These are phyloP conservation scores for Eospalax fontanierii DNA, from an alignment of 2,797 vertebrate genomes.

Conservation along the genomic window DNA sequence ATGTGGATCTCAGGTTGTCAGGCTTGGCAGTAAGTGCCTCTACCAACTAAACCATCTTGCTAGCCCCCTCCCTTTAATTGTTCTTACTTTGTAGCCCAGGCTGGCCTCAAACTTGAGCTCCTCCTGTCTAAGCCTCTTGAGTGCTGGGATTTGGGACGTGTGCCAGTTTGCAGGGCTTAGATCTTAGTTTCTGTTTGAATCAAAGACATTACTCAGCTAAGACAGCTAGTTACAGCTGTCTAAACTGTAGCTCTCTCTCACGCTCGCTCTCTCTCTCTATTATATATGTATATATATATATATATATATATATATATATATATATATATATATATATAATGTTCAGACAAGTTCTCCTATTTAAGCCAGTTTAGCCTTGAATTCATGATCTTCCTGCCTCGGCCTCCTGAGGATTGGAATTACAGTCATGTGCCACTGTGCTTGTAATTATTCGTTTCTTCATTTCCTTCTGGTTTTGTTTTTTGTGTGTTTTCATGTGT, in stretches of 20 bases:
- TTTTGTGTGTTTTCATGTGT: background rate
- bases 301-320: no score
- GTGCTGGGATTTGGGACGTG: no score
- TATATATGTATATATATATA: no score
- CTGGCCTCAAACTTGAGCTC: background rate
- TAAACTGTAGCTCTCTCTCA: slow-evolving; percentile 9
- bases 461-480: background rate
- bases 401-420: background rate
- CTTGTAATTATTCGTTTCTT: background rate
- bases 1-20: background rate
- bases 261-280: no score
- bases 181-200: slow-evolving; percentile 50
- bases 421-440: background rate
- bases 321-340: background rate
- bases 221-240: slow-evolving; percentile 27
- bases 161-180: background rate
- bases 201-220: slow-evolving; percentile 41
- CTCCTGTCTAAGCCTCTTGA: background rate
- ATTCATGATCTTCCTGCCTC: background rate
- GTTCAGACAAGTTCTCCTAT: background rate
- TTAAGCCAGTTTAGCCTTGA: background rate
- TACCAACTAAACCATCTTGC: background rate
- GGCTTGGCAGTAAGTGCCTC: background rate
- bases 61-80: background rate
- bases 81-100: background rate